These are phyloP conservation scores for Macrochelys suwanniensis DNA, from an alignment of 2,797 vertebrate species.

Conservation along the genomic window DNA sequence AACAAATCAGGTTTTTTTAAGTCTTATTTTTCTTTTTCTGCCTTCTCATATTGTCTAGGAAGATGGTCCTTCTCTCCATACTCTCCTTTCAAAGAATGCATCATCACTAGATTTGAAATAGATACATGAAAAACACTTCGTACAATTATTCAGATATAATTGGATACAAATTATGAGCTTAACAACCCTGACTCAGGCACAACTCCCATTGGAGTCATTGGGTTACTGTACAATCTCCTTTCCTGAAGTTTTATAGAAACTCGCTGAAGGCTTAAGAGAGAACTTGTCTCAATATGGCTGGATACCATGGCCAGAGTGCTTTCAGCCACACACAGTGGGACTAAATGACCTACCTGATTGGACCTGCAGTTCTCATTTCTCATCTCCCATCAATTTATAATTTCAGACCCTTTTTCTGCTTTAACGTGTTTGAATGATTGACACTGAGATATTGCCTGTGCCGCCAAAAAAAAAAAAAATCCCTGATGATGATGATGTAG, in stretches of 20 bases:
- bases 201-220: not conserved
- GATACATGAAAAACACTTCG: not conserved
- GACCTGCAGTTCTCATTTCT: not conserved
- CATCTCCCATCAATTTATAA: not conserved
- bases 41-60: not conserved
- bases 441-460: not conserved
- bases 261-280: not conserved
- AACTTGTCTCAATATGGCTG: accelerated
- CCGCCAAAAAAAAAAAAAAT: not conserved
- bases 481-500: conserved; percentile 16
- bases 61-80: not conserved
- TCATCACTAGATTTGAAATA: not conserved
- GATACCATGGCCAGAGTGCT: not conserved
- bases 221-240: accelerated
- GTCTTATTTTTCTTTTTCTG: not conserved
- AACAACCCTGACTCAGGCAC: not conserved
- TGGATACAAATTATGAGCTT: not conserved
- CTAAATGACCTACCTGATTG: not conserved
- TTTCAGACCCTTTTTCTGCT: not conserved
- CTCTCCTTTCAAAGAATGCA: not conserved
- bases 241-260: not conserved
- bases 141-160: not conserved
- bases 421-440: not conserved
- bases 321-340: not conserved
- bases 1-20: accelerated